Evolutionary conservation across 2,888 invertebrate species (phyloP).

Genomic region (Criorhina ranunculi): DNA sequence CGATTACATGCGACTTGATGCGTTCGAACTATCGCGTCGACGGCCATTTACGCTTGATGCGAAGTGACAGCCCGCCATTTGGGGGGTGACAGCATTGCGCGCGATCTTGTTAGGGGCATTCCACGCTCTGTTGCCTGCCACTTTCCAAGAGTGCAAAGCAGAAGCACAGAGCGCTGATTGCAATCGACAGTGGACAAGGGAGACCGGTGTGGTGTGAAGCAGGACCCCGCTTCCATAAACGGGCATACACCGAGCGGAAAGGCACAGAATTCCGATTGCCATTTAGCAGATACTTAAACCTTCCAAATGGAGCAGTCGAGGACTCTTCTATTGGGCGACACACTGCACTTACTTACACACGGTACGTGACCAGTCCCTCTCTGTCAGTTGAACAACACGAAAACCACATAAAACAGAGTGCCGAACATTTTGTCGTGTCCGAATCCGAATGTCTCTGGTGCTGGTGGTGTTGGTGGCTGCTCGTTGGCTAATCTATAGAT

Average conservation of each 20-base stretch:
- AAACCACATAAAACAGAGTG: constrained; percentile 77
- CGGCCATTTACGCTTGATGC: constrained; percentile 74
- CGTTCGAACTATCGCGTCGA: constrained; percentile 68
- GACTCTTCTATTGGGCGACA: constrained; percentile 48
- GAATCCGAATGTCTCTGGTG: not conserved
- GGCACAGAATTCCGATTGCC: constrained; percentile 75
- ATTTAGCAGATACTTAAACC: constrained; percentile 76
- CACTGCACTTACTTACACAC: constrained; percentile 73
- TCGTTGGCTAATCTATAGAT: constrained; percentile 76
- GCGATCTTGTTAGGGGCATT: constrained; percentile 75
- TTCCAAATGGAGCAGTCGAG: constrained; percentile 59
- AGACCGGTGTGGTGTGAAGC: not conserved
- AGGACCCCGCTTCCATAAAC: constrained; percentile 33
- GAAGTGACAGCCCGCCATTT: constrained; percentile 71
- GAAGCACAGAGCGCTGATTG: constrained; percentile 67
- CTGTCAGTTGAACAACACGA: constrained; percentile 72
- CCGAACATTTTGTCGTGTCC: constrained; percentile 72
- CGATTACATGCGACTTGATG: constrained; percentile 74
- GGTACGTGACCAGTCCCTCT: constrained; percentile 64
- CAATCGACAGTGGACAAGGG: constrained; percentile 65
- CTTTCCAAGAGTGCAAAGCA: constrained; percentile 52
- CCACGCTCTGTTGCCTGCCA: constrained; percentile 49
- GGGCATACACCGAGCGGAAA: constrained; percentile 66
- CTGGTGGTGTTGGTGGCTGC: constrained; percentile 54
- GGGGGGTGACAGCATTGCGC: constrained; percentile 70